Evolutionary conservation across 2,113 vertebrate species (phyloP), one percentile per base, ranked within the genome.

Genomic region (Lucifuga dentata): DNA sequence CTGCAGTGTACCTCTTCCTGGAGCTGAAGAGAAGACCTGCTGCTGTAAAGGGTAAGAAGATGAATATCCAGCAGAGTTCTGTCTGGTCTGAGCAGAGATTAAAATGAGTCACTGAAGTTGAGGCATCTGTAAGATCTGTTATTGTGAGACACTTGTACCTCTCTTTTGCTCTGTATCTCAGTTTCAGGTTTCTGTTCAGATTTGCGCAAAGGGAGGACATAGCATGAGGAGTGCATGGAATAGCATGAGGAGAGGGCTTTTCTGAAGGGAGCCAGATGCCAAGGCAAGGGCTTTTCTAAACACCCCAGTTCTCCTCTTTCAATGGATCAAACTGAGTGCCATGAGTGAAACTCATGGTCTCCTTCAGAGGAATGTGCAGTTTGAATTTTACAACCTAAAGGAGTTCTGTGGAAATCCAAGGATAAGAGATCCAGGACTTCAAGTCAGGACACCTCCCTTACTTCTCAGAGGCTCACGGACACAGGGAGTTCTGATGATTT

Each of bases 391-490:
- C 64, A 41, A 82, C 70, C 1, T 60, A 11, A 40, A 36, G 46
- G 26, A 35, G 16, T 64, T 78, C 59, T 19, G 11, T 60, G 68
- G 70, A 85, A 71, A 46, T 63, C 69, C 59, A 82, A 45, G 35
- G 76, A 59, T 73, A 73, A 64, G 7, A 51, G 53, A 45, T 21
- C 35, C 59, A 69, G 78, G 72, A 61, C 68, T 61, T 81, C 71
- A 80, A 86, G 76, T 78, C 76, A 61, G 81, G 78, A 82, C 72
- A 67, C 66, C 74, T 84, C 58, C 80, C 77, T 8, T 74, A 73
- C 38, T 26, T 17, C 11, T 50, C 20, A 33, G 40, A 45, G 43
- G 24, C 78, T 68, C 61, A 79, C 67, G 73, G 72, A 52, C 61
- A 32, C 71, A 59, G 52, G 66, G 79, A 83, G 52, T 23, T 76